Conservation (phyloP, 2,888 invertebrate genomes). For the Pollenia amentaria region DNA sequence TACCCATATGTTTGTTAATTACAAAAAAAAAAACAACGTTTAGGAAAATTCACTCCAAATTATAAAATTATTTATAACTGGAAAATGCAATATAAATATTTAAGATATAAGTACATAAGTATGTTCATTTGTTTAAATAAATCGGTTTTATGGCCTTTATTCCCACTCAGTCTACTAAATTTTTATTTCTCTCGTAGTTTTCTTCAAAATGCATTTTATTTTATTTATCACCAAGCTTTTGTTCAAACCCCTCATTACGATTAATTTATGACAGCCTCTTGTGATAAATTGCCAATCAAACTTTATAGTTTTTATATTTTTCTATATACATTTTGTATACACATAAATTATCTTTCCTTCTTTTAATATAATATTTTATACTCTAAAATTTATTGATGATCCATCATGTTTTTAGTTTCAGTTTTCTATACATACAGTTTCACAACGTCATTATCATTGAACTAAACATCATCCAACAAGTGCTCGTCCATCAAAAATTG, state of each 20-base stretch:
- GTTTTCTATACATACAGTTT: conserved; percentile 9
- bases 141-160: no score
- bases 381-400: conserved; percentile 57
- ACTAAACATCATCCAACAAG: conserved; percentile 62
- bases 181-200: background rate
- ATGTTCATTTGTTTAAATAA: no score
- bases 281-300: conserved; percentile 63
- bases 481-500: conserved; percentile 65
- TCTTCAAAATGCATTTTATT: background rate
- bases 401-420: conserved; percentile 38
- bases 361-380: conserved; percentile 9
- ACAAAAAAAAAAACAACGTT: no score
- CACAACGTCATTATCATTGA: conserved; percentile 42
- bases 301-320: conserved; percentile 44
- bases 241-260: conserved; percentile 14
- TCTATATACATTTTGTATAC: background rate
- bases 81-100: no score
- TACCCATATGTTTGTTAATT: no score
- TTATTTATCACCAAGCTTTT: background rate
- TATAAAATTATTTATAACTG: no score
- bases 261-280: conserved; percentile 49
- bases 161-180: no score
- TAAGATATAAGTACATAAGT: no score
- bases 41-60: no score
- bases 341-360: conserved; percentile 12